Evolutionary conservation across 2,888 invertebrate genomes (phyloP).

Genomic region (Sinohyriopsis cumingii): DNA sequence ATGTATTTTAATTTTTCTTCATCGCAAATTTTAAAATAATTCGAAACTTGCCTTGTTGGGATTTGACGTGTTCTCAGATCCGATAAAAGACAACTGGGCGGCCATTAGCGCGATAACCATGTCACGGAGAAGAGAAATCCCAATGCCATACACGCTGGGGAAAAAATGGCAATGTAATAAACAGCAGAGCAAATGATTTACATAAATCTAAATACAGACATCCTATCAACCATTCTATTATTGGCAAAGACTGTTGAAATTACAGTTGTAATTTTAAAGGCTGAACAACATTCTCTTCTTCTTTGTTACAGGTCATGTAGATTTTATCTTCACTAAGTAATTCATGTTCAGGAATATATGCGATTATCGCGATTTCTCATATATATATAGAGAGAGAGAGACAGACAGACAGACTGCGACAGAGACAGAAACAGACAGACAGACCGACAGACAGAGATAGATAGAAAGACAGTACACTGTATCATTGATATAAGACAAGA

Average conservation of each 20-base stretch:
- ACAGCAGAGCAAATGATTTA: not conserved
- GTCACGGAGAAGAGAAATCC: constrained; percentile 43
- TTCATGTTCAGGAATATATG: too few relatives aligned
- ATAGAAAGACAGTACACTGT: too few relatives aligned
- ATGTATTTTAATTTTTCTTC: too few relatives aligned
- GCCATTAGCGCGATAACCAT: constrained; percentile 49
- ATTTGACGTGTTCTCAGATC: constrained; percentile 52
- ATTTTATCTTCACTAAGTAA: too few relatives aligned
- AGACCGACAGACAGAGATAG: not conserved
- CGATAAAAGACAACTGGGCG: constrained; percentile 57
- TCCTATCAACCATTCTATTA: not conserved
- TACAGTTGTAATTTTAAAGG: not conserved
- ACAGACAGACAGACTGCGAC: not conserved
- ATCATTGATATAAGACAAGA: too few relatives aligned
- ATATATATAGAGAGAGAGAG: too few relatives aligned
- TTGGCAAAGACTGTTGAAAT: not conserved
- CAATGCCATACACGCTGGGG: constrained; percentile 40
- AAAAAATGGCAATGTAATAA: not conserved
- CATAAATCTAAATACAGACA: too few relatives aligned
- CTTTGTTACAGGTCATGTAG: not conserved
- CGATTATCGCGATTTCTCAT: too few relatives aligned
- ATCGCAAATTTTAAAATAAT: too few relatives aligned
- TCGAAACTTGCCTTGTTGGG: constrained; percentile 41
- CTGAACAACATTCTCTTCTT: not conserved
- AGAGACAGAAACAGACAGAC: not conserved